Percentiles rank a stretch among this genome's conserved stretches.
Conservation (phyloP, 2,113 vertebrate species). For the Abramis brama region DNA sequence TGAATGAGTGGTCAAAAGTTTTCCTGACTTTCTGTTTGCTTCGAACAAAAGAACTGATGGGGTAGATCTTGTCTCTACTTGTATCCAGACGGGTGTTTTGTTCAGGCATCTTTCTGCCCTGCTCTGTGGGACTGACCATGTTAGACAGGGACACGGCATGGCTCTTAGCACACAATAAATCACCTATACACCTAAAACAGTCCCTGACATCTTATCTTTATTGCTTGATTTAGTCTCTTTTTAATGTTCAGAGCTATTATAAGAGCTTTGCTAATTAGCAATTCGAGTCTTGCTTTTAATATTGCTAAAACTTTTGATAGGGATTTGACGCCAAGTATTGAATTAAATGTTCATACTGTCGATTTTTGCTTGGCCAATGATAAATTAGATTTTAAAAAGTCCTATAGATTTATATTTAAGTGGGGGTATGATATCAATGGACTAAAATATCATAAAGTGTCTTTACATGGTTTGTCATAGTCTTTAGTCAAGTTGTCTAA, state of each 20-base stretch:
- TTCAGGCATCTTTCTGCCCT: conserved; percentile 48
- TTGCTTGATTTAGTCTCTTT: conserved; percentile 7
- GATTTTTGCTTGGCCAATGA: neutral
- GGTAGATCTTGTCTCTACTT: conserved; percentile 57
- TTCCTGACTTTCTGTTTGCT: conserved; percentile 51
- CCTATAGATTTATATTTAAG: neutral
- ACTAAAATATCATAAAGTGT: neutral
- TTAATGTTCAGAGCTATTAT: neutral
- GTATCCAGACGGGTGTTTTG: conserved; percentile 56
- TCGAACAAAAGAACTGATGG: conserved; percentile 52
- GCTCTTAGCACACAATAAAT: conserved; percentile 49
- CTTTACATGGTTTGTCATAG: neutral
- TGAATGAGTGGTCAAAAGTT: conserved; percentile 40
- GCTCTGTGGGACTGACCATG: conserved; percentile 45
- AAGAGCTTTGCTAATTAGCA: neutral
- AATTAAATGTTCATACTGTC: neutral
- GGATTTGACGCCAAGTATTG: neutral
- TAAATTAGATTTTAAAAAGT: neutral
- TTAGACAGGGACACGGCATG: conserved; percentile 11
- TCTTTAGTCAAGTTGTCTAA: neutral
- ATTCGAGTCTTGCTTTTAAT: neutral
- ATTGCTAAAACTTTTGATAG: neutral
- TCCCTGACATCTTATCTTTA: conserved; percentile 27
- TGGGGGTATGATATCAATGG: neutral
- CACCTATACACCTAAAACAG: conserved; percentile 42